phyloP scores from a whole-genome alignment of 2,888 invertebrate species.

The Andrena dorsata region DNA sequence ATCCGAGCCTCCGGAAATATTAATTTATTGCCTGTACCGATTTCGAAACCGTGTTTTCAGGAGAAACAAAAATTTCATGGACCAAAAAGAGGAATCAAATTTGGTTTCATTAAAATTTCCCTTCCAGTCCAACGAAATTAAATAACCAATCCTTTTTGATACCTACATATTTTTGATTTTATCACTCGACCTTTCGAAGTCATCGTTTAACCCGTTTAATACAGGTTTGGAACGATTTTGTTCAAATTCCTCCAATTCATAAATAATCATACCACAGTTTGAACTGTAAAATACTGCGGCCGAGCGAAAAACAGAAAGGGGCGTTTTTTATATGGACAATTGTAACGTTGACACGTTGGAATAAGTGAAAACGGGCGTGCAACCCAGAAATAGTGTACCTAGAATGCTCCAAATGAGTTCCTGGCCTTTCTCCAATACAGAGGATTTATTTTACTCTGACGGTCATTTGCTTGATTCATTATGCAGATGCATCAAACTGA shows the following conservation, averaged over 20 bases:
- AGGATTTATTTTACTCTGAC: conserved; percentile 31
- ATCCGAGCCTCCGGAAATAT: no score
- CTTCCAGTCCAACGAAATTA: background rate
- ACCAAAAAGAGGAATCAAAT: conserved; percentile 18
- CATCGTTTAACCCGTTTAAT: no score
- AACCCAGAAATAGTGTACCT: background rate
- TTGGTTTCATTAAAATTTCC: conserved; percentile 12
- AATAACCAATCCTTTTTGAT: background rate
- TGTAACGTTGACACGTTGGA: no score
- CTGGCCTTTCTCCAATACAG: conserved; percentile 39
- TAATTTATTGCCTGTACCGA: no score
- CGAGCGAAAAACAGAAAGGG: background rate
- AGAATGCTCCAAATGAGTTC: conserved; percentile 12
- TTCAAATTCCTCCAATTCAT: no score
- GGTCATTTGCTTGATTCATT: conserved; percentile 35
- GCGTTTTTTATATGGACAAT: background rate
- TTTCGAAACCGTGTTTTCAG: no score
- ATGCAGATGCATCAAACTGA: conserved; percentile 32
- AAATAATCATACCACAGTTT: no score
- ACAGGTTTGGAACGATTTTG: no score
- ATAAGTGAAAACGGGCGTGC: background rate
- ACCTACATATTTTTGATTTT: background rate
- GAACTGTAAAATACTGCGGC: no score
- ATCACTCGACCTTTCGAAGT: background rate
- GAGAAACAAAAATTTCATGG: conserved; percentile 7